phyloP scores from a whole-genome alignment of 1,140 invertebrate species.

The Steinernema feltiae region DNA sequence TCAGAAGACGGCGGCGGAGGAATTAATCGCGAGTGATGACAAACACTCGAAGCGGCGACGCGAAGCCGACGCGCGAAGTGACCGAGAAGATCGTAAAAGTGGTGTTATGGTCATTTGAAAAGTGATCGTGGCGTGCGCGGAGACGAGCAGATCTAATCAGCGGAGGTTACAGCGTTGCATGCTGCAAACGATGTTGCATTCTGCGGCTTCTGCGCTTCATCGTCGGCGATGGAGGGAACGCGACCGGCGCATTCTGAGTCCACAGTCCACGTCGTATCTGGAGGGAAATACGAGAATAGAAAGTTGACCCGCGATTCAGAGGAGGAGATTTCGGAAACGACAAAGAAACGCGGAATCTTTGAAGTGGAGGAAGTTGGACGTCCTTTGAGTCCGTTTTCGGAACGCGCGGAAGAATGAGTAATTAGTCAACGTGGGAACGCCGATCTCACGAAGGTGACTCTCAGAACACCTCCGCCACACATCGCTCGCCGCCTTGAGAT shows the following conservation, averaged over 20 bases:
- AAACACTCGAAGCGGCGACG: background rate
- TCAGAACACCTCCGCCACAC: no score
- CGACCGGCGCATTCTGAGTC: no score
- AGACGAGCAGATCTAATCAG: no score
- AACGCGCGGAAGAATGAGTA: background rate
- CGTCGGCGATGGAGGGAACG: no score
- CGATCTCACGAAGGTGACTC: no score
- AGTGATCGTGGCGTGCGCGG: no score
- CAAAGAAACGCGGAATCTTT: background rate
- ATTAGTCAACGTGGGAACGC: background rate
- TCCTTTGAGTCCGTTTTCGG: background rate
- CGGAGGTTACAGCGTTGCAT: background rate
- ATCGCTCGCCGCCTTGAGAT: no score
- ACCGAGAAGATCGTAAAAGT: background rate
- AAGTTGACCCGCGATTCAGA: background rate
- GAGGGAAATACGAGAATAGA: background rate
- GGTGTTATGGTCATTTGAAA: no score
- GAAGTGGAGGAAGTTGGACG: background rate
- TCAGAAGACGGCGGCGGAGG: background rate
- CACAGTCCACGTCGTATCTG: no score
- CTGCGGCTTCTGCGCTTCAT: background rate
- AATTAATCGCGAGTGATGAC: conserved; percentile 6
- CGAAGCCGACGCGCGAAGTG: background rate
- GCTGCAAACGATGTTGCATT: background rate
- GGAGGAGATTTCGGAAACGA: background rate